Evolutionary conservation across 2,797 vertebrate species (phyloP), one percentile per base, ranked within the genome.

Genomic region (Masticophis lateralis): DNA sequence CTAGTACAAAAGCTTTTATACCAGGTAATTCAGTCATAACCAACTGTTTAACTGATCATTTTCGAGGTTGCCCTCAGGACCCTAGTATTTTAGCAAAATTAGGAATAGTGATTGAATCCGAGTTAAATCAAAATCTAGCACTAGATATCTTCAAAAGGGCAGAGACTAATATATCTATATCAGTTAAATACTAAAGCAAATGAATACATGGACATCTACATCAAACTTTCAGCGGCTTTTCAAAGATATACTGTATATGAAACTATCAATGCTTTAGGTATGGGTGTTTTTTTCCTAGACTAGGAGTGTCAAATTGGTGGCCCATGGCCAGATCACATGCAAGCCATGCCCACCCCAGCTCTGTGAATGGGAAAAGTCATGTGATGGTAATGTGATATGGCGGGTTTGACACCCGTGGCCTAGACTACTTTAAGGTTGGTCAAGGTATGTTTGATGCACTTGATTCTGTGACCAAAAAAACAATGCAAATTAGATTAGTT

Each of bases 1-100:
- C 51, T 22, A 87, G 90, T 86, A 27, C 28, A 89, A 92, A 89
- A 51, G 51, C 59, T 57, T 92, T 92, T 59, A 57, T 47, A 89
- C 47, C 47, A 12, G 5, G 16, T 79, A 83, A 56, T 87, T 79
- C 28, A 66, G 59, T 79, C 16, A 18, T 83, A 83, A 57, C 27
- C 86, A 92, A 9, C 9, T 57, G 57, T 60, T 92, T 79, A 79
- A 90, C n/a, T 51, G 88, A 27, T 90, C 55, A 61, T 63, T 92
- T 93, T 9, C 12, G 79, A 14, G 47, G 20, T 60, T 87, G 20
- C 92, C 56, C 28, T 60, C 55, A 59, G 16, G 55, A n/a, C 37
- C 22, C 22, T 90, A 16, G 86, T 51, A 28, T 9, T 32, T 69
- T 88, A n/a, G 51, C 53, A 25, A 27, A 25, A 60, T 13, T 25